Evolutionary conservation across 2,797 vertebrate species (phyloP), one percentile per base, ranked within the genome.

Genomic region (Microchirus variegatus): DNA sequence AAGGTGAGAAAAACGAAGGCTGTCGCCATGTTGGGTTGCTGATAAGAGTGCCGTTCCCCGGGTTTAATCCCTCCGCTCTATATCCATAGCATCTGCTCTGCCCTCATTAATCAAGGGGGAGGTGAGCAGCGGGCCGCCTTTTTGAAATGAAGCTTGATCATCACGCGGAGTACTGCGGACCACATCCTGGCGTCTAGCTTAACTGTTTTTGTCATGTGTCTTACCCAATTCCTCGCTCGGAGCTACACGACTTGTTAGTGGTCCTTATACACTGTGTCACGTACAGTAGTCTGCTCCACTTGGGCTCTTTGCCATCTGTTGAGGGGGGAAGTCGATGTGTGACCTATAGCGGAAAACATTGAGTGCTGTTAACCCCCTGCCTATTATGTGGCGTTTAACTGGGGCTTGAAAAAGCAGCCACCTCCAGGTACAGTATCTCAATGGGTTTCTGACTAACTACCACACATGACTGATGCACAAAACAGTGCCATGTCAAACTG

Each of bases 41-140:
- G 42, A 63, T 73, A 61, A 76, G 67, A 58, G 43, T 12, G 45
- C 59, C 64, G 1, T 59, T 46, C 59, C 60, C 59, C 73, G 22
- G 22, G 22, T 67, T 67, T 53, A 66, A 70, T 79, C 70, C 67
- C 74, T 55, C 53, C 41, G 59, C 66, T 67, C 63, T 35, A 8
- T 65, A 74, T 73, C 65, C 73, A 44, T 19, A 83, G 79, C 90
- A 91, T 89, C 88, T 90, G 87, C 77, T 81, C 81, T 72, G 67
- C 61, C 73, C 72, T 89, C 83, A 88, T 89, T 90, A 90, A 90
- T 91, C 89, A 87, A 57, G 57, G 62, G 59, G 64, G 72, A 59
- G 72, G 70, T 82, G 78, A 71, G 78, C 65, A 75, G 69, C 75
- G 80, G 82, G 82, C 61, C 77, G 87, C 75, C 82, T 74, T 71